Evolutionary conservation across 1,140 invertebrate species (phyloP).

Genomic region (Philopotamus ludificatus): DNA sequence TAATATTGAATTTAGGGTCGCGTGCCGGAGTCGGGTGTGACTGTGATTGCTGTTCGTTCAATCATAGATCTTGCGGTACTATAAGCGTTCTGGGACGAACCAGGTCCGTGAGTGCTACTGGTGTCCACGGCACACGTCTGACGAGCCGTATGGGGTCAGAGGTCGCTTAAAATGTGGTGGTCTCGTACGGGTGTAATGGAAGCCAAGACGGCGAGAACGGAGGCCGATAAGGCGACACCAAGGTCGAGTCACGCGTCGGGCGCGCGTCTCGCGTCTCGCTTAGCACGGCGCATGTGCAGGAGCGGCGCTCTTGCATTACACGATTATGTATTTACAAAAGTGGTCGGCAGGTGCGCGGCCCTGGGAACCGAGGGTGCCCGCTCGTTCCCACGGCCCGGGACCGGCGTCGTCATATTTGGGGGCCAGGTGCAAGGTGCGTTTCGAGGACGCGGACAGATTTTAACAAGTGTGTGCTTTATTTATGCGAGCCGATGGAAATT

Average conservation of each 20-base stretch:
- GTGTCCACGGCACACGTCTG: neutral
- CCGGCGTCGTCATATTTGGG: slow-evolving; percentile 5
- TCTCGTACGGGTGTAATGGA: neutral
- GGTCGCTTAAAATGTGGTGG: neutral
- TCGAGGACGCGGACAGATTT: neutral
- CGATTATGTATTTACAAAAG: slow-evolving; percentile 2
- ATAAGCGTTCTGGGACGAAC: neutral
- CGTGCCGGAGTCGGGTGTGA: too few species aligned
- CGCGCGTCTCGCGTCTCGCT: neutral
- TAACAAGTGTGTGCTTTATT: slow-evolving; percentile 2
- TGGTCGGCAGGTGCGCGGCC: neutral
- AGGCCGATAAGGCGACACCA: neutral
- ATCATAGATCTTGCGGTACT: neutral
- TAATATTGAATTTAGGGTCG: too few species aligned
- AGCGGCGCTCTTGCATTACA: too few species aligned
- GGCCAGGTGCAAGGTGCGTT: slow-evolving; percentile 7
- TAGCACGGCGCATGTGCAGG: neutral
- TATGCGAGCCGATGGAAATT: neutral
- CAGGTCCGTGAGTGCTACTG: neutral
- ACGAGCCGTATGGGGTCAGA: neutral
- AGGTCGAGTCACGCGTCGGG: slow-evolving; percentile 10
- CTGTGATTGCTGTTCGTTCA: too few species aligned
- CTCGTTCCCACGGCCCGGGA: slow-evolving; percentile 26
- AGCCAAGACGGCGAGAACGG: neutral
- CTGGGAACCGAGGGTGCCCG: slow-evolving; percentile 20